phyloP scores from a whole-genome alignment of 2,797 vertebrate species.

The Pipistrellus pipistrellus region DNA sequence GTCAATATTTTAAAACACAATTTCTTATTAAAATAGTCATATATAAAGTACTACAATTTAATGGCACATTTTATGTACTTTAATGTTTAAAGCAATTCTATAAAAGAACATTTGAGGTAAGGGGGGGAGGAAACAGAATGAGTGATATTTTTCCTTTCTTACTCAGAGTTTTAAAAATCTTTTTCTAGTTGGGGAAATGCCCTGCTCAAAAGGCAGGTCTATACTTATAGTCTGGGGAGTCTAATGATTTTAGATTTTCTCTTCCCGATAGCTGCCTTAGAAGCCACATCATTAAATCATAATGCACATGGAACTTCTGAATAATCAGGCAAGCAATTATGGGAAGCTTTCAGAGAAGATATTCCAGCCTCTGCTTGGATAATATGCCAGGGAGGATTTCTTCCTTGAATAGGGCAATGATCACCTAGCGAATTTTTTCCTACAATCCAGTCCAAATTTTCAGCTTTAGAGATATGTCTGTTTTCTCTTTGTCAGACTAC shows the following conservation, averaged over 20 bases:
- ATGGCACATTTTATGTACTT: conserved; percentile 61
- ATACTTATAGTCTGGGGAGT: conserved; percentile 21
- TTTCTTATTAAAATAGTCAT: conserved; percentile 52
- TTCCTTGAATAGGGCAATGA: not conserved
- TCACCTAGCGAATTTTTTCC: not conserved
- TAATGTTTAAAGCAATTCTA: conserved; percentile 44
- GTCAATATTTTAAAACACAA: conserved; percentile 47
- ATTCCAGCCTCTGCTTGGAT: not conserved
- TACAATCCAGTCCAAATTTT: not conserved
- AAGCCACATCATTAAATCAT: conserved; percentile 53
- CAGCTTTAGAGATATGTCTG: not conserved
- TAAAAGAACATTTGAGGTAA: conserved; percentile 14
- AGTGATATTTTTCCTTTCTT: not conserved
- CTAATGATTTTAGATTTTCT: conserved; percentile 9
- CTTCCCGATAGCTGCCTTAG: not conserved
- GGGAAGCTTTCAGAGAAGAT: not conserved
- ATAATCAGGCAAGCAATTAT: not conserved
- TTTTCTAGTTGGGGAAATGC: conserved; percentile 30
- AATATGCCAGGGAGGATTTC: not conserved
- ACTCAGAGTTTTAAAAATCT: not conserved
- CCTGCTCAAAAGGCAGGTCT: conserved; percentile 19
- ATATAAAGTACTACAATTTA: conserved; percentile 48
- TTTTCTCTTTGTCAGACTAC: not conserved
- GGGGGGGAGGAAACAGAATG: not conserved
- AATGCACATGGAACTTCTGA: conserved; percentile 1